Conservation (phyloP, 1,140 invertebrate genomes). For the Hypsibius dujardini region DNA sequence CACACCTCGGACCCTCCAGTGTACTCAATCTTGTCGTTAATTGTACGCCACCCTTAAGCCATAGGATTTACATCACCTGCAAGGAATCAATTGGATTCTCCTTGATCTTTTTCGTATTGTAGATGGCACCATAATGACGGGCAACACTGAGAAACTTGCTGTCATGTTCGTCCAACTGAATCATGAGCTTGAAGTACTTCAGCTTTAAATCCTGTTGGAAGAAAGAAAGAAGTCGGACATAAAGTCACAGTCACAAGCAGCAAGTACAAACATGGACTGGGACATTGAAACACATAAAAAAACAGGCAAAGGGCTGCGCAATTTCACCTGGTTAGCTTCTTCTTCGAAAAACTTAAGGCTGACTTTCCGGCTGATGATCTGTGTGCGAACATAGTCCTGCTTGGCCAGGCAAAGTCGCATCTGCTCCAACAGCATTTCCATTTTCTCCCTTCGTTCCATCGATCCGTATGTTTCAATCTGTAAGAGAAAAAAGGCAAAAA, state of each 20-base stretch:
- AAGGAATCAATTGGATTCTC: conserved; percentile 28
- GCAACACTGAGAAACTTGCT: conserved; percentile 79
- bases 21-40: no score
- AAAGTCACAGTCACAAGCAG: no score
- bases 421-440: conserved; percentile 88
- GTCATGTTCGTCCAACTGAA: conserved; percentile 87
- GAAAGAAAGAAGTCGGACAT: conserved; percentile 21
- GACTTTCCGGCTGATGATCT: conserved; percentile 98
- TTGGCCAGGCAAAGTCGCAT: conserved; percentile 90
- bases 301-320: no score
- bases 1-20: no score
- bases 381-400: conserved; percentile 87
- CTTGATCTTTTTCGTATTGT: conserved; percentile 46
- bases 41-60: no score
- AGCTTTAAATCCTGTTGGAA: conserved; percentile 53
- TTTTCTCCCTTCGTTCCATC: conserved; percentile 93
- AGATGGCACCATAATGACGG: conserved; percentile 68
- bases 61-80: not conserved
- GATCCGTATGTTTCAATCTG: conserved; percentile 93
- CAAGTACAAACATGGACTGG: no score
- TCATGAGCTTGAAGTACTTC: conserved; percentile 91
- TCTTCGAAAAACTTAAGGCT: conserved; percentile 92
- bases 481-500: not conserved
- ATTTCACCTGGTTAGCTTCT: conserved; percentile 42
- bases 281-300: no score